Percentiles rank a stretch among this genome's conserved stretches.
Conservation (phyloP, 2,113 vertebrate genomes). For the Leptobrachium leishanense region DNA sequence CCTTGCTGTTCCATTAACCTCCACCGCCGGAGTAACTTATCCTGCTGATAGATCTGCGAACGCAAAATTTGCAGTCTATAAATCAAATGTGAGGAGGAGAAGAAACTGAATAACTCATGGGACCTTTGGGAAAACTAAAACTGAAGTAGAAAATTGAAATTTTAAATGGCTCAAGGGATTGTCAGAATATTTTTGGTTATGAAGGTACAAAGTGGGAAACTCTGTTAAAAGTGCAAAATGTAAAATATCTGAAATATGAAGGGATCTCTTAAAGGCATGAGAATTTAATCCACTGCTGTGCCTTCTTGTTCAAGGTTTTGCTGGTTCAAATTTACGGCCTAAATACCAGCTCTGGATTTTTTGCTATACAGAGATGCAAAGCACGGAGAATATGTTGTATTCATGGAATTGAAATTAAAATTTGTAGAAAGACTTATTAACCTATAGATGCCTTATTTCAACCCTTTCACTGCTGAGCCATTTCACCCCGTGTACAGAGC, state of each 20-base stretch:
- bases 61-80: slow-evolving; percentile 27
- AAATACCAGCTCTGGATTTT: too few relatives aligned
- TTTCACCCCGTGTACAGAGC: too few relatives aligned
- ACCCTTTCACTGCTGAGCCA: too few relatives aligned
- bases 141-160: slow-evolving; percentile 24
- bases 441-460: too few relatives aligned
- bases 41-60: slow-evolving; percentile 29
- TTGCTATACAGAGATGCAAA: too few relatives aligned
- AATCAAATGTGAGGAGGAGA: slow-evolving; percentile 32
- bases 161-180: slow-evolving; percentile 29
- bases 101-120: slow-evolving; percentile 35
- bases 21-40: slow-evolving; percentile 44
- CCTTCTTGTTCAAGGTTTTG: too few relatives aligned
- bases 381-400: too few relatives aligned
- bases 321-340: too few relatives aligned
- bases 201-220: slow-evolving; percentile 8
- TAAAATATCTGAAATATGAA: not conserved
- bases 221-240: slow-evolving; percentile 16
- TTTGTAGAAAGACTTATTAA: too few relatives aligned
- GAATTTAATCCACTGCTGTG: too few relatives aligned
- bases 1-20: slow-evolving; percentile 50
- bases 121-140: slow-evolving; percentile 41
- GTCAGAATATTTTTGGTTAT: slow-evolving; percentile 26
- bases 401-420: too few relatives aligned
- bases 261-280: too few relatives aligned